Base-by-base conservation (phyloP, 2,888 invertebrate species). In the Doris montereyensis region DNA sequence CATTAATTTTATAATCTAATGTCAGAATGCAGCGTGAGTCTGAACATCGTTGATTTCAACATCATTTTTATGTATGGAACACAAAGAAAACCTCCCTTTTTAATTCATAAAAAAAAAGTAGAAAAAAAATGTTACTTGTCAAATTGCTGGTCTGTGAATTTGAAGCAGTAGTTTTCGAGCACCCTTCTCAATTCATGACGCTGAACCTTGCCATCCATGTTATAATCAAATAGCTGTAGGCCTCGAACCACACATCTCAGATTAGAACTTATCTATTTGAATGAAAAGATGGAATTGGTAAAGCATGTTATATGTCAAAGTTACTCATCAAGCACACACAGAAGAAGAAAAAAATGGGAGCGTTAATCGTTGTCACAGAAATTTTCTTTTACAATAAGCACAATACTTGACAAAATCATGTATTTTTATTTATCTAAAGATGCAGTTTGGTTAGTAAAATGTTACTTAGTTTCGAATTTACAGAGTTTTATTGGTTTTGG, bases 151-250 rank as follows among this genome's bases (percentile, higher is more conserved):
- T 91, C 90, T 26, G 87, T 86, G 79, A 91, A 85, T 82, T 86
- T 88, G 81, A 89, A 89, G 81, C 89, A 89, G 83, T 89, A 89
- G 81, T 88, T 90, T 60, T 91, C 90, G 72, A 91, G 82, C 13
- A 91, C 89, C 76, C 89, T 82, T 26, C 89, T 82, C 81, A 91
- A 84, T 73, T 90, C 90, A 84, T 90, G 89, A 76, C 88, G 82
- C 84, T 90, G 89, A 32, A 91, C 87, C 52, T 87, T 87, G 1
- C 90, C 89, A 84, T 91, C 90, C 76, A 89, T 83, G 83, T 91
- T 91, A 83, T 90, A 91, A 82, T 91, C 90, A 86, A 88, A 90
- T 75, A 90, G 81, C 71, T 88, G 88, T 74, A 91, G 76, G n/a
- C 87, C 89, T 77, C 88, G 88, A 57, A 89, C 83, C 5, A 90